A percentile compares a stretch with the other conserved stretches of the same genome.
Evolutionary conservation across 2,888 invertebrate species (phyloP).

Genomic region (Pseudolycoriella hygida): DNA sequence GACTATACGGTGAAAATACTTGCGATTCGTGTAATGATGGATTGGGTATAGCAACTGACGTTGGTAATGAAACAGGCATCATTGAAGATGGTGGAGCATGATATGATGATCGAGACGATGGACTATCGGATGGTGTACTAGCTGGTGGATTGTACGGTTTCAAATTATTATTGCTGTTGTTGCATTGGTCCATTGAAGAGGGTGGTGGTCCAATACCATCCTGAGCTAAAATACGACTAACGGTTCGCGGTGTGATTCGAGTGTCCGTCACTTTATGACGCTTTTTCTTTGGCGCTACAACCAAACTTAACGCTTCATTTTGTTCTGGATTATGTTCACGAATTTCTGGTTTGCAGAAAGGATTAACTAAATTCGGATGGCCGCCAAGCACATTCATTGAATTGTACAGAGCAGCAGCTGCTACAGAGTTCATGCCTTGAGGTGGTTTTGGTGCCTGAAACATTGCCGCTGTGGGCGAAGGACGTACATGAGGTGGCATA

Average conservation of each 20-base stretch:
- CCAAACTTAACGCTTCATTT: slow-evolving; percentile 85
- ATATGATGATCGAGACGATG: slow-evolving; percentile 49
- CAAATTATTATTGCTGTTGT: slow-evolving; percentile 1
- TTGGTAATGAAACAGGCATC: slow-evolving; percentile 77
- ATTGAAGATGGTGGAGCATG: slow-evolving; percentile 52
- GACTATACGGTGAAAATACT: slow-evolving; percentile 82
- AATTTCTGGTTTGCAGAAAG: slow-evolving; percentile 37
- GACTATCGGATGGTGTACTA: slow-evolving; percentile 34
- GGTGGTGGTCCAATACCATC: slow-evolving; percentile 60
- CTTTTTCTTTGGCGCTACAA: slow-evolving; percentile 91
- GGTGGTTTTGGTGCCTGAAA: slow-evolving; percentile 76
- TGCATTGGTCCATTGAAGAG: slow-evolving; percentile 15
- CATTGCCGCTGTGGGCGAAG: slow-evolving; percentile 52
- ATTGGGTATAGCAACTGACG: slow-evolving; percentile 91
- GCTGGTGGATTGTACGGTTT: slow-evolving; percentile 4
- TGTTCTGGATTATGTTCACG: slow-evolving; percentile 63
- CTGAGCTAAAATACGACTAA: slow-evolving; percentile 68
- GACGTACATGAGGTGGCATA: slow-evolving; percentile 43
- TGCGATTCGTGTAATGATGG: slow-evolving; percentile 89
- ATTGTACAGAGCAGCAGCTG: slow-evolving; percentile 44
- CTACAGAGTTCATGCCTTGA: slow-evolving; percentile 34
- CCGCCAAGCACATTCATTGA: slow-evolving; percentile 39
- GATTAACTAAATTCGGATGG: slow-evolving; percentile 26
- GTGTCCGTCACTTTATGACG: slow-evolving; percentile 94
- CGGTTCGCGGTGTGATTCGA: slow-evolving; percentile 77